Percentiles rank a stretch among this genome's conserved stretches.
Conservation (phyloP, 2,888 invertebrate species). For the Melikaiella ostensackeni region DNA sequence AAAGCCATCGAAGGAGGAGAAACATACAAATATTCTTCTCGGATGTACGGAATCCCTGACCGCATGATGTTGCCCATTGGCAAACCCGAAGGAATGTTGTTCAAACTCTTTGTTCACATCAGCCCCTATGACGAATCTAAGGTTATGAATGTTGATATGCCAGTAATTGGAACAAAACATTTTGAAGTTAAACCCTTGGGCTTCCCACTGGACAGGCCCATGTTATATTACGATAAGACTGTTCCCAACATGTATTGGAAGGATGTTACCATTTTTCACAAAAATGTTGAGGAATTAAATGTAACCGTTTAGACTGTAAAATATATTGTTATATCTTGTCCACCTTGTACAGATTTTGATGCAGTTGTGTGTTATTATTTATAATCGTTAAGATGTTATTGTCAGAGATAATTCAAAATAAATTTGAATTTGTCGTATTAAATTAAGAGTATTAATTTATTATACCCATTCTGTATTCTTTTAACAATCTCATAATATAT, state of each 20-base stretch:
- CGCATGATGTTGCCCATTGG: conserved; percentile 83
- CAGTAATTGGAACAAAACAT: conserved; percentile 63
- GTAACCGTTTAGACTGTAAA: conserved; percentile 38
- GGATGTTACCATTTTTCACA: conserved; percentile 67
- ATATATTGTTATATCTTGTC: too few relatives aligned
- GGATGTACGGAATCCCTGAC: conserved; percentile 80
- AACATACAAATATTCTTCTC: conserved; percentile 77
- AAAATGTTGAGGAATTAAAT: conserved; percentile 46
- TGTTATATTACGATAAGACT: conserved; percentile 64
- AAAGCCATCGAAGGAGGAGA: conserved; percentile 77
- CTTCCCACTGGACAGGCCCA: conserved; percentile 80
- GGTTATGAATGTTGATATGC: conserved; percentile 67
- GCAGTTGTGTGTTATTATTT: not conserved
- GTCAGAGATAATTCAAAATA: too few relatives aligned
- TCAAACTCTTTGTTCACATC: conserved; percentile 81
- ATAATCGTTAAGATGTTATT: not conserved
- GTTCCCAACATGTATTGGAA: conserved; percentile 64
- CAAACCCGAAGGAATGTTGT: conserved; percentile 81
- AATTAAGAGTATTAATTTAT: too few relatives aligned
- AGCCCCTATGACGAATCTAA: conserved; percentile 75
- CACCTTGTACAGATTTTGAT: too few relatives aligned
- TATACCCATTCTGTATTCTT: too few relatives aligned
- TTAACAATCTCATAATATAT: too few relatives aligned
- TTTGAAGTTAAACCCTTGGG: conserved; percentile 77
- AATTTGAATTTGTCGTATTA: too few relatives aligned